Conservation (phyloP, 2,113 vertebrate species). For the Ceyx margarethae region DNA sequence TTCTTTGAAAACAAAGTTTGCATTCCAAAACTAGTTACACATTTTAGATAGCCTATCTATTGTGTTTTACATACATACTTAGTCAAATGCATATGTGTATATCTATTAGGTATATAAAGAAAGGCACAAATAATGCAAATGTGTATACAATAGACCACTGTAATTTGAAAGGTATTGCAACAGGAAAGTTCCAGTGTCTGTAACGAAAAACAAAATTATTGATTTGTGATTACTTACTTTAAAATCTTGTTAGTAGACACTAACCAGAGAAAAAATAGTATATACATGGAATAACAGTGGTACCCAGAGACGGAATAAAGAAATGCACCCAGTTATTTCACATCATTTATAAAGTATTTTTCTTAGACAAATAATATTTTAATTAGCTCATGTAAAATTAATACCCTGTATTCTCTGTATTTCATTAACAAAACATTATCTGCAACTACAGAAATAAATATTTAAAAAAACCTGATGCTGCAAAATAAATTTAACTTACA, state of each 20-base stretch:
- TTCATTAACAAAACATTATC: not conserved
- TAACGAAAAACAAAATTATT: not conserved
- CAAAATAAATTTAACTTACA: not conserved
- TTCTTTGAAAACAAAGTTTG: not conserved
- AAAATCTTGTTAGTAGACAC: not conserved
- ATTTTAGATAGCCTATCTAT: not conserved
- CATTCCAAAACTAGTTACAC: not conserved
- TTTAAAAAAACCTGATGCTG: not conserved
- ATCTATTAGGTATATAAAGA: not conserved
- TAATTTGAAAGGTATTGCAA: not conserved
- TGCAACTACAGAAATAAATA: not conserved
- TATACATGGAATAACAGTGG: not conserved
- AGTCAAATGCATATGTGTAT: not conserved
- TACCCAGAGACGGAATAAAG: not conserved
- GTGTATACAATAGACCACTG: not conserved
- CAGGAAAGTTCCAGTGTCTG: not conserved
- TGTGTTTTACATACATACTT: not conserved
- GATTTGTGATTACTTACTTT: not conserved
- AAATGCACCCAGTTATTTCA: not conserved
- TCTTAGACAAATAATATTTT: not conserved
- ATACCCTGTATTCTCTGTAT: not conserved
- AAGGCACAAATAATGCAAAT: not conserved
- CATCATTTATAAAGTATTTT: not conserved
- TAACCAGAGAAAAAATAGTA: not conserved
- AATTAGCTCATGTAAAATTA: not conserved